A percentile compares a stretch with the other conserved stretches of the same genome.
Conservation (phyloP, 2,113 vertebrate genomes). For the Phalacrocorax aristotelis region DNA sequence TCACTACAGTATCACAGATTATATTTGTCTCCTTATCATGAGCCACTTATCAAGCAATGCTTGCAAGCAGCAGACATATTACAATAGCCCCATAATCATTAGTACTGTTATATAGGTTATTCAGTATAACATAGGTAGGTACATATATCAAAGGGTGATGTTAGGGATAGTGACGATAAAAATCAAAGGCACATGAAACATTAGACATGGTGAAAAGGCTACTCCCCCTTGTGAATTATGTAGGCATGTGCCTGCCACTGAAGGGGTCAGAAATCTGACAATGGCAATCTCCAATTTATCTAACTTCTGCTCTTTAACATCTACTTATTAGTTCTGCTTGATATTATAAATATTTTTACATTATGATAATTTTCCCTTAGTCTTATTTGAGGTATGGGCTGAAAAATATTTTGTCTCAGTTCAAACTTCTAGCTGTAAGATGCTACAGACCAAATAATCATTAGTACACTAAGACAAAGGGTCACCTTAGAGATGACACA, state of each 20-base stretch:
- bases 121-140: neutral
- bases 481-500: neutral
- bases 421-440: neutral
- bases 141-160: neutral
- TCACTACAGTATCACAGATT: neutral
- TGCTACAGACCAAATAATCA: neutral
- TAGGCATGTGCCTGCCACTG: rapidly evolving
- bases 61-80: neutral
- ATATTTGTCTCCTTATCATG: neutral
- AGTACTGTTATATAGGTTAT: neutral
- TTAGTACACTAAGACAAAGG: neutral
- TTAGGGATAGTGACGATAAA: too few relatives aligned
- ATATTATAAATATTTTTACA: neutral
- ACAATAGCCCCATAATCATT: neutral
- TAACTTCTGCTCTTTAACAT: neutral
- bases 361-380: neutral
- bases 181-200: neutral
- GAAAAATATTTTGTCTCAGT: neutral
- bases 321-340: neutral
- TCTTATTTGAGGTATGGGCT: neutral
- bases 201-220: neutral
- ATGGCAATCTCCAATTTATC: neutral
- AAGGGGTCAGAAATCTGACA: neutral
- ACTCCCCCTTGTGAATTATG: neutral
- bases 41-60: neutral